phyloP scores from a whole-genome alignment of 2,113 vertebrate genomes.

The Rafetus swinhoei region DNA sequence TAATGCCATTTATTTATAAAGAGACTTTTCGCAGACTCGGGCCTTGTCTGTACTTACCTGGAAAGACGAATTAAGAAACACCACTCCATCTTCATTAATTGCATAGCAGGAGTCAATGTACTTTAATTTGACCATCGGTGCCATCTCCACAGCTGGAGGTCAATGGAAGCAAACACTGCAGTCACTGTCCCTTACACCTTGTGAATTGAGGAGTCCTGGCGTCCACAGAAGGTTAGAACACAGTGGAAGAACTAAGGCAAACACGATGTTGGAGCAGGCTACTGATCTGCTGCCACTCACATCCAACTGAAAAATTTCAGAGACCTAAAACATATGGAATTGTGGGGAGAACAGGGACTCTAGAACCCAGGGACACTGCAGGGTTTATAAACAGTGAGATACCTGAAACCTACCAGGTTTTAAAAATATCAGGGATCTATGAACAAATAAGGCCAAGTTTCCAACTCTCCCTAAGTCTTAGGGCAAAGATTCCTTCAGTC shows the following conservation, averaged over 20 bases:
- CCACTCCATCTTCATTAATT: no score
- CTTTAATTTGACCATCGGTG: no score
- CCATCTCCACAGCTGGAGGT: no score
- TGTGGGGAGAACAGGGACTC: not conserved
- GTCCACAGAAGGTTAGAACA: not conserved
- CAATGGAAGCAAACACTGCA: no score
- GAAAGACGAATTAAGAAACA: no score
- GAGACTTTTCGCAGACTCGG: no score
- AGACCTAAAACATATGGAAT: not conserved
- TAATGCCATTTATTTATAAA: no score
- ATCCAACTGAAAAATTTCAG: not conserved
- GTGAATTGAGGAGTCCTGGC: no score
- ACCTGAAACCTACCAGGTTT: not conserved
- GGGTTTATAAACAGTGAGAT: not conserved
- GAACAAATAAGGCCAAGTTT: not conserved
- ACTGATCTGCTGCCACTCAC: not conserved
- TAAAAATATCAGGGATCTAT: not conserved
- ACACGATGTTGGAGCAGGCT: not conserved
- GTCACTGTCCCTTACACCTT: no score
- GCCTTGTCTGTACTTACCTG: no score
- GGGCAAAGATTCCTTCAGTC: not conserved
- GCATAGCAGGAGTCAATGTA: no score
- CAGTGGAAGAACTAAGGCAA: not conserved
- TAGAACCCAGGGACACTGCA: not conserved
- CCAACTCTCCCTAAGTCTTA: not conserved